Base-by-base conservation (phyloP, 2,888 invertebrate genomes). In the Blastobasis adustella region DNA sequence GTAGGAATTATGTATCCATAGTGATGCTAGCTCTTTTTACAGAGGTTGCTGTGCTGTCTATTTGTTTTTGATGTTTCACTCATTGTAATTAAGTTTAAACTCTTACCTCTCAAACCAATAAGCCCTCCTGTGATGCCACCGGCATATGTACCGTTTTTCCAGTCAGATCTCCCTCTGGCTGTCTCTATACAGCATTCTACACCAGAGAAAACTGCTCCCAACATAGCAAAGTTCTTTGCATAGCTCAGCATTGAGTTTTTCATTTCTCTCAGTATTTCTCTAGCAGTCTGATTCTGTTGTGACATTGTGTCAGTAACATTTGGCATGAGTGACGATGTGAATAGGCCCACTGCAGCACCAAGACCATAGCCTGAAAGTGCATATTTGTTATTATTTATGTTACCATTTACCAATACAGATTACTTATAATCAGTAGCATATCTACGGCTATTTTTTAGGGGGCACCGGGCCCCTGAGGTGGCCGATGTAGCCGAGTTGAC, bases 191-290 rank as follows among this genome's bases (percentile, higher is more conserved):
- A 90, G 76, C 99, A 99, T 85, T 99, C 99, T 7, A 98, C 93
- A 0, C 92, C 96, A 5, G 99, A 95, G 87, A 99, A 99, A 58
- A 99, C 92, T 6, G 95, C 93, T 52, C 99, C 99, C 61, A 99
- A 92, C 45, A 98, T 90, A 0, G 98, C 99, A 90, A 99, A 99
- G 82, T 99, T 99, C 82, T 99, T 99, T 0, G 96, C 99, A 78
- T 99, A 98, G 52, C 97, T 93, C 53, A 96, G 82, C 59, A 98
- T 97, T 0, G 98, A 94, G 0, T 91, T 89, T 75, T 95, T 96
- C 97, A 99, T 98, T 81, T 99, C 98, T 52, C 92, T 89, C 51
- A 98, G 91, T 42, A 98, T 95, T 84, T 97, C 94, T 65, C 93
- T 89, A 0, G 96, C 96, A 0, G 96, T 94, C 66, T 94, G 93